Evolutionary conservation across 2,797 vertebrate genomes (phyloP).

Genomic region (Eulemur mongoz): DNA sequence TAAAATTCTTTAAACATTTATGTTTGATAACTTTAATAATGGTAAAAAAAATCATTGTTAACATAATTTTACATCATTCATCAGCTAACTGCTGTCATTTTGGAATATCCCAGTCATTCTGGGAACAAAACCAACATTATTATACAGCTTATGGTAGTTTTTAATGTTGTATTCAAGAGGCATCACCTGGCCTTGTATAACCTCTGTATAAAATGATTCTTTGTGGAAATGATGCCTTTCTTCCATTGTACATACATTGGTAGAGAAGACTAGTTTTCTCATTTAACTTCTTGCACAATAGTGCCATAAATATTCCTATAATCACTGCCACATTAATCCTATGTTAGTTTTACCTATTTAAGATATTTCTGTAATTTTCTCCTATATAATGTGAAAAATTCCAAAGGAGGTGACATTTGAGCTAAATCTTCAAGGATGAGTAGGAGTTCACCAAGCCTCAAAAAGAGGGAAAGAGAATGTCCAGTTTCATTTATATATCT

Average conservation of each 20-base stretch:
- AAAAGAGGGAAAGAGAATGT: neutral
- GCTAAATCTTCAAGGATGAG: neutral
- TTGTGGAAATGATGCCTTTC: neutral
- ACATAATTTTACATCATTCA: neutral
- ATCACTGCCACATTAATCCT: neutral
- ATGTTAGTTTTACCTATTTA: neutral
- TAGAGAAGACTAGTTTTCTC: neutral
- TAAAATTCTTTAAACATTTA: neutral
- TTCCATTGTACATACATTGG: neutral
- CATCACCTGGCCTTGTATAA: neutral
- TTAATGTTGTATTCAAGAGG: conserved; percentile 32
- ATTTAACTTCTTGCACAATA: neutral
- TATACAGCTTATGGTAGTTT: neutral
- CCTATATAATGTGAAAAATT: neutral
- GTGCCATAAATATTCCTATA: neutral
- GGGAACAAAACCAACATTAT: conserved; percentile 4
- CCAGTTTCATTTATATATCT: neutral
- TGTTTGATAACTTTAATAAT: conserved; percentile 18
- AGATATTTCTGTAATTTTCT: conserved; percentile 5
- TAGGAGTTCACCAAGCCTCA: neutral
- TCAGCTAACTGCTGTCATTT: conserved; percentile 21
- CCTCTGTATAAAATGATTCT: neutral
- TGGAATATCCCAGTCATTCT: conserved; percentile 2
- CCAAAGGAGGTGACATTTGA: neutral
- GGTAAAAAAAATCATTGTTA: neutral